Percentiles rank a stretch among this genome's conserved stretches.
Conservation (phyloP, 2,888 invertebrate genomes). For the Microdon myrmicae region DNA sequence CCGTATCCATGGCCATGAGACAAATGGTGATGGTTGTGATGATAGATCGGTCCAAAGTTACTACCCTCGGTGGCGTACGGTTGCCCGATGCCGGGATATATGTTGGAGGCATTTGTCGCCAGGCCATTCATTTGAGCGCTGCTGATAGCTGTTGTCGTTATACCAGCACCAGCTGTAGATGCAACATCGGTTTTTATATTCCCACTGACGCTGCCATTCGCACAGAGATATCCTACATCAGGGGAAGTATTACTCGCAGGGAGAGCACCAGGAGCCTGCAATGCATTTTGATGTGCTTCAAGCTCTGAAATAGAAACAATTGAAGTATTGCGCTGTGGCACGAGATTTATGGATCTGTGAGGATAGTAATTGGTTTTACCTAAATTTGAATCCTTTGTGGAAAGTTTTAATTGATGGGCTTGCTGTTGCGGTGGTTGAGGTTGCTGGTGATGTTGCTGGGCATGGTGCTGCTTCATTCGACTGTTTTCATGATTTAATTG, state of each 20-base stretch:
- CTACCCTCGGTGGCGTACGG: constrained; percentile 64
- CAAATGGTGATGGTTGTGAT: constrained; percentile 62
- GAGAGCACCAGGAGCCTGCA: constrained; percentile 31
- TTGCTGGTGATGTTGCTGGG: constrained; percentile 38
- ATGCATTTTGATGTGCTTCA: constrained; percentile 56
- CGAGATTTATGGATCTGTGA: not conserved
- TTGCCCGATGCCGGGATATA: constrained; percentile 63
- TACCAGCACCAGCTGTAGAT: constrained; percentile 34
- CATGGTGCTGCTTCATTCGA: constrained; percentile 61
- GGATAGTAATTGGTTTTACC: constrained; percentile 43
- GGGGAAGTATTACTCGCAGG: constrained; percentile 57
- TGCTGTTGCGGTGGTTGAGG: constrained; percentile 8
- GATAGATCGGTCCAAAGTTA: constrained; percentile 67
- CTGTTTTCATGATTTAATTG: constrained; percentile 64
- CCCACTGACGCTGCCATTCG: constrained; percentile 24
- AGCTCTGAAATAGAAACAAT: constrained; percentile 53
- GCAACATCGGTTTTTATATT: constrained; percentile 33
- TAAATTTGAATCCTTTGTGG: constrained; percentile 54
- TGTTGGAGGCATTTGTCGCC: constrained; percentile 58
- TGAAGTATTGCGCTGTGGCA: constrained; percentile 36
- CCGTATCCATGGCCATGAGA: constrained; percentile 57
- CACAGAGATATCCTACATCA: constrained; percentile 55
- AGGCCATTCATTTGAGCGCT: constrained; percentile 48
- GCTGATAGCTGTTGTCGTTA: constrained; percentile 42
- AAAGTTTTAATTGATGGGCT: constrained; percentile 54